phyloP scores from a whole-genome alignment of 1,140 invertebrate species.

The Holotrichia oblita region DNA sequence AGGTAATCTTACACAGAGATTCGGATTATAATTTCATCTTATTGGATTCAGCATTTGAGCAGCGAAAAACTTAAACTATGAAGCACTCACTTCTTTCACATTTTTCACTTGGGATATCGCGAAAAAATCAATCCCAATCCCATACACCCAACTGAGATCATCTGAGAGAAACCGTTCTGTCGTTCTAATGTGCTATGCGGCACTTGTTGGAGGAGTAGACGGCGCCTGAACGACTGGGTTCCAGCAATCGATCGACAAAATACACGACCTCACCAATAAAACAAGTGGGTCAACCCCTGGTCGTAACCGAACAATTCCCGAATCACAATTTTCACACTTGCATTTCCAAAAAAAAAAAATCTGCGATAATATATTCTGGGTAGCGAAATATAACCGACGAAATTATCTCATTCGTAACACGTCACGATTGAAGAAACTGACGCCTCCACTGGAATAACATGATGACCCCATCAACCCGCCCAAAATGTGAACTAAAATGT shows the following conservation, averaged over 20 bases:
- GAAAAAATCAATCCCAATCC: not conserved
- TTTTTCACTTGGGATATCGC: not conserved
- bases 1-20: too few species aligned
- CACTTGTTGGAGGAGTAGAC: constrained; percentile 24
- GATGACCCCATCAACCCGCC: constrained; percentile 11
- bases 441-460: constrained; percentile 5
- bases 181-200: constrained; percentile 29
- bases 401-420: not conserved
- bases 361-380: too few species aligned
- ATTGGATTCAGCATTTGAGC: too few species aligned
- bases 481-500: not conserved
- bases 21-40: too few species aligned
- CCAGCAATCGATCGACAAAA: constrained; percentile 36
- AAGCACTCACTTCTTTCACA: constrained; percentile 23
- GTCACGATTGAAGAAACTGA: not conserved
- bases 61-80: not conserved
- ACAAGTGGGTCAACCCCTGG: constrained; percentile 35
- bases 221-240: constrained; percentile 38
- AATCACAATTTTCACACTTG: not conserved
- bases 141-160: constrained; percentile 10
- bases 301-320: constrained; percentile 4
- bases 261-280: constrained; percentile 34
- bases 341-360: too few species aligned
- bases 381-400: too few species aligned
- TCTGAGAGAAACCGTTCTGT: constrained; percentile 23